Conservation (phyloP, 1,140 invertebrate genomes). For the Orussus abietinus region DNA sequence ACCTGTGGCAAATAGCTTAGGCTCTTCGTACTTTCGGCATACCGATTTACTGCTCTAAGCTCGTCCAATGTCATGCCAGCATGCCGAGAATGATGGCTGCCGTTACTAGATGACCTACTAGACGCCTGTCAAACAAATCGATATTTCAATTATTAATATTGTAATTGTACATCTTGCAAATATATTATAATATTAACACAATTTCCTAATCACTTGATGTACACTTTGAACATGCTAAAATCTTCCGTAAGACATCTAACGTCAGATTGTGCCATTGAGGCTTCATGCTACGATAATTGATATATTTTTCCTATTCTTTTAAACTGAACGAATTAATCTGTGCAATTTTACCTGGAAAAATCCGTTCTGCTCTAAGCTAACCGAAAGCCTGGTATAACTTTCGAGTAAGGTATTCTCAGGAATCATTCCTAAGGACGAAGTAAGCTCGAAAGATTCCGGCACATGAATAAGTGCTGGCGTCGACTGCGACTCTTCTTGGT, state of each 20-base stretch:
- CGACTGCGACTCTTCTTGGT: constrained; percentile 80
- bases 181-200: neutral
- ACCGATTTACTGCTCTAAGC: constrained; percentile 78
- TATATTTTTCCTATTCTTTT: no score
- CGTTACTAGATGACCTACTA: constrained; percentile 62
- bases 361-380: constrained; percentile 80
- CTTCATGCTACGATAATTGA: no score
- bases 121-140: constrained; percentile 48
- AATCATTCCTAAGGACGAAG: constrained; percentile 71
- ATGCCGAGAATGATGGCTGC: constrained; percentile 59
- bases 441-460: constrained; percentile 53
- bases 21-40: constrained; percentile 89
- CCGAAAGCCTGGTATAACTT: constrained; percentile 79
- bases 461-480: constrained; percentile 73
- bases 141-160: no score
- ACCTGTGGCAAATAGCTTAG: constrained; percentile 87
- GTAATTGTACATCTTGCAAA: no score
- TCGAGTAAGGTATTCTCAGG: constrained; percentile 80
- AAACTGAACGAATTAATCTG: no score
- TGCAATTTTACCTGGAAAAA: constrained; percentile 68
- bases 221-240: neutral
- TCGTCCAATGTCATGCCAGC: constrained; percentile 72
- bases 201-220: neutral
- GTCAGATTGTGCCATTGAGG: no score
- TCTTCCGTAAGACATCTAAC: no score